These are phyloP conservation scores for Spea hammondii DNA, from an alignment of 2,797 vertebrate species.

Conservation along the genomic window DNA sequence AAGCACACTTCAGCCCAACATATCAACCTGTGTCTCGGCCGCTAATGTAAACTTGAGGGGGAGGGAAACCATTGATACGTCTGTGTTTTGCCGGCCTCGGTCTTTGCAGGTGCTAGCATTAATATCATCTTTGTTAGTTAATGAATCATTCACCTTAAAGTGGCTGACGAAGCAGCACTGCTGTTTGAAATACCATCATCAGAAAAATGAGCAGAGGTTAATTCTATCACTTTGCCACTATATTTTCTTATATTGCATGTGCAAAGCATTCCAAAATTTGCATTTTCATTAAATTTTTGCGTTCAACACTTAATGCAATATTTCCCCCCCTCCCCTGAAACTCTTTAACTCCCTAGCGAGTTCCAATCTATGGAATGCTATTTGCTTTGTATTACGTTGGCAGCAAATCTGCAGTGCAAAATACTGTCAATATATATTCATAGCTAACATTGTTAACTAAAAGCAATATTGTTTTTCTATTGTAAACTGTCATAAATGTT, in stretches of 20 bases:
- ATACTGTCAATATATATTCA: constrained; percentile 78
- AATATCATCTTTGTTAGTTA: constrained; percentile 29
- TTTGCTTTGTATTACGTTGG: constrained; percentile 75
- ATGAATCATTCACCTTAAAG: constrained; percentile 36
- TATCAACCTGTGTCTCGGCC: not conserved
- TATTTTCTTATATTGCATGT: constrained; percentile 57
- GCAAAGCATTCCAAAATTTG: constrained; percentile 64
- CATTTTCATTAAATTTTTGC: constrained; percentile 76
- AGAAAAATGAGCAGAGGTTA: constrained; percentile 56
- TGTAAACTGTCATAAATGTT: constrained; percentile 74
- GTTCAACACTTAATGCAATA: constrained; percentile 73
- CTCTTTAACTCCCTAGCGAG: constrained; percentile 69
- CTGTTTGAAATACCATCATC: constrained; percentile 39
- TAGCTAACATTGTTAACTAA: constrained; percentile 81
- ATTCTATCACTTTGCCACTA: constrained; percentile 65
- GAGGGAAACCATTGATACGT: not conserved
- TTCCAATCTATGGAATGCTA: constrained; percentile 71
- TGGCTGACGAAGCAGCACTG: constrained; percentile 19
- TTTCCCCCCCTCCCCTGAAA: constrained; percentile 68
- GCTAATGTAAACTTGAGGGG: not conserved
- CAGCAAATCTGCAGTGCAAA: constrained; percentile 70
- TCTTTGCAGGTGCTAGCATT: not conserved
- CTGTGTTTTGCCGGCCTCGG: not conserved
- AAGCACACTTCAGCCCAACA: not conserved
- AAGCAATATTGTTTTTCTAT: constrained; percentile 81